Conservation (phyloP, 2,113 vertebrate species). For the Struthidea cinerea region DNA sequence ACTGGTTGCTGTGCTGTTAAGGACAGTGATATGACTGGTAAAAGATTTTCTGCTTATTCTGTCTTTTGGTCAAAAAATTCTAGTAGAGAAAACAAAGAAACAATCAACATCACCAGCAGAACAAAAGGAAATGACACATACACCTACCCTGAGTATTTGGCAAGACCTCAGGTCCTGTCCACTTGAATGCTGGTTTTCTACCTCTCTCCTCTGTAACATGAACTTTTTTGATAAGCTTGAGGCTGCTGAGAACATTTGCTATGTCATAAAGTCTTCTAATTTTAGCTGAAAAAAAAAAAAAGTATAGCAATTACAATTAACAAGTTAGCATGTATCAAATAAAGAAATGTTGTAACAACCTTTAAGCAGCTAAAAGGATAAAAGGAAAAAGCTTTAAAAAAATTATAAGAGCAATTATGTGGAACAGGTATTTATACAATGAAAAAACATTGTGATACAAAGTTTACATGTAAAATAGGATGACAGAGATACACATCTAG, state of each 20-base stretch:
- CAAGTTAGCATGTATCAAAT: neutral
- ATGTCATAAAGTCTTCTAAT: constrained; percentile 95
- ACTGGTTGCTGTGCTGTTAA: neutral
- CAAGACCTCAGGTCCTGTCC: constrained; percentile 86
- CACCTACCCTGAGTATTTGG: constrained; percentile 73
- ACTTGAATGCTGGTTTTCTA: constrained; percentile 95
- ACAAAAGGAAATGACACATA: neutral
- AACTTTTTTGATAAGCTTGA: constrained; percentile 94
- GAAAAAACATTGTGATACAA: neutral
- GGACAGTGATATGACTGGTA: neutral
- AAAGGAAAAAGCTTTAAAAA: neutral
- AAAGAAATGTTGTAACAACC: neutral
- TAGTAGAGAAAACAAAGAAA: neutral
- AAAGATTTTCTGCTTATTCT: neutral
- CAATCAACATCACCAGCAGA: neutral
- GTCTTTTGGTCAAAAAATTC: neutral
- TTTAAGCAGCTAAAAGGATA: neutral
- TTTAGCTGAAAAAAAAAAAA: constrained; percentile 78
- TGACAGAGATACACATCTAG: neutral
- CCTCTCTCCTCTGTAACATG: constrained; percentile 88
- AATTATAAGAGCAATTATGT: neutral
- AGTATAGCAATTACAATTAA: neutral
- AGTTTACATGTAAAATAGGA: neutral
- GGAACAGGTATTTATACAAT: neutral
- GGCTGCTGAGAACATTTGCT: constrained; percentile 92